Conservation (phyloP, 2,797 vertebrate species). For the Bufotes viridis region DNA sequence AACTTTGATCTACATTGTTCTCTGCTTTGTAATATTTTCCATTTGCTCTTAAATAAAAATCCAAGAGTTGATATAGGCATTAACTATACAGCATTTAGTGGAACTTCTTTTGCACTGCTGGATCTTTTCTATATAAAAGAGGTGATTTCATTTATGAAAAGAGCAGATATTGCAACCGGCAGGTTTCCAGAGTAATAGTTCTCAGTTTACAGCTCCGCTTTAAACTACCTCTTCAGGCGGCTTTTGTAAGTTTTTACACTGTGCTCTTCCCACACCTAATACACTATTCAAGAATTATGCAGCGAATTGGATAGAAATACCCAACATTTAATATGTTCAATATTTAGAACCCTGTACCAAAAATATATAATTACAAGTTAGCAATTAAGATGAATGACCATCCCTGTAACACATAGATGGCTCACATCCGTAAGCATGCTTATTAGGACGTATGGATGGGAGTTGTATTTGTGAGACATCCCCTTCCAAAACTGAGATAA, state of each 20-base stretch:
- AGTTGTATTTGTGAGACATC: too few species aligned
- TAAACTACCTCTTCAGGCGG: neutral
- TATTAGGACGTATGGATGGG: too few species aligned
- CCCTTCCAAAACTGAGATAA: too few species aligned
- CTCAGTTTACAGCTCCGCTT: neutral
- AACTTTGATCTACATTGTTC: slow-evolving; percentile 41
- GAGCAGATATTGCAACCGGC: neutral
- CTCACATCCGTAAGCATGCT: too few species aligned
- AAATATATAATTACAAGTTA: neutral
- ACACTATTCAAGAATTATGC: neutral
- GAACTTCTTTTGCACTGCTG: neutral
- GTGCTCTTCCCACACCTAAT: neutral
- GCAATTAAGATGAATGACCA: neutral
- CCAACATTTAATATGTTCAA: neutral
- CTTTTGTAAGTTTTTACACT: neutral
- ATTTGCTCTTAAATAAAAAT: slow-evolving; percentile 29
- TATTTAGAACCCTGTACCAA: neutral
- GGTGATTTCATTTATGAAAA: slow-evolving; percentile 14
- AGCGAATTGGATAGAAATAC: neutral
- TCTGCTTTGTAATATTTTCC: slow-evolving; percentile 40
- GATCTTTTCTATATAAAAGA: neutral
- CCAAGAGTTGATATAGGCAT: slow-evolving; percentile 8
- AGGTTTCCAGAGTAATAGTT: neutral
- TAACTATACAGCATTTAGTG: neutral
- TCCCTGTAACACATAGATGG: too few species aligned